Evolutionary conservation across 2,113 vertebrate species (phyloP).

Genomic region (Otolemur garnettii): DNA sequence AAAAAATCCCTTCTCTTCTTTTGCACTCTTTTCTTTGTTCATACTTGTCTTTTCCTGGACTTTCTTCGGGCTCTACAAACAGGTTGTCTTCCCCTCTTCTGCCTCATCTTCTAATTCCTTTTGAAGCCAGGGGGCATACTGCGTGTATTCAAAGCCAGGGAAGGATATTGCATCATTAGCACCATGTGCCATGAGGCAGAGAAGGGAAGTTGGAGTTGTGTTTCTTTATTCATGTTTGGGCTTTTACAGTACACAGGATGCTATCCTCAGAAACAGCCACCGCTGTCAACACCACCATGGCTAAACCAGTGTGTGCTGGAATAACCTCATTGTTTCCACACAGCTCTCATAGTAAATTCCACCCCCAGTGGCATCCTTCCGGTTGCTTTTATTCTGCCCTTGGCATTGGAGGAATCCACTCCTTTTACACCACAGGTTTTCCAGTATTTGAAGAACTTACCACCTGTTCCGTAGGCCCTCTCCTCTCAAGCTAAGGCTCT

Average conservation of each 20-base stretch:
- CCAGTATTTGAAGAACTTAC: neutral
- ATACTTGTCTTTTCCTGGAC: neutral
- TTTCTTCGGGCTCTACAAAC: neutral
- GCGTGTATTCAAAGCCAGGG: too few species aligned
- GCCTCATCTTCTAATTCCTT: neutral
- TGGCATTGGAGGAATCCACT: neutral
- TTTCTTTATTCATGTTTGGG: neutral
- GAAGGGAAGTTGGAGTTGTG: neutral
- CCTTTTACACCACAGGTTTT: neutral
- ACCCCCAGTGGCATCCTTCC: accelerated
- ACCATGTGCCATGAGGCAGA: neutral
- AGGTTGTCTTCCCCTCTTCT: neutral
- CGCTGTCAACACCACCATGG: accelerated
- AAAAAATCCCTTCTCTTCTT: neutral
- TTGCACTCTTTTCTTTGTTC: neutral
- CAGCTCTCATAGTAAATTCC: neutral
- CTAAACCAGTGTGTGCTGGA: neutral
- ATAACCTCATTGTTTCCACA: neutral
- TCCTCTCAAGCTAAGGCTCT: neutral
- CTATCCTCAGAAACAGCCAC: neutral
- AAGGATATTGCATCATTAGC: neutral
- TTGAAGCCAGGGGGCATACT: neutral
- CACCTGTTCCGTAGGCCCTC: accelerated
- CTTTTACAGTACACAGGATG: neutral
- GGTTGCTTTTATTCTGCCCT: conserved; percentile 26